Base-by-base conservation (phyloP, 2,113 vertebrate species). In the Uria aalge region DNA sequence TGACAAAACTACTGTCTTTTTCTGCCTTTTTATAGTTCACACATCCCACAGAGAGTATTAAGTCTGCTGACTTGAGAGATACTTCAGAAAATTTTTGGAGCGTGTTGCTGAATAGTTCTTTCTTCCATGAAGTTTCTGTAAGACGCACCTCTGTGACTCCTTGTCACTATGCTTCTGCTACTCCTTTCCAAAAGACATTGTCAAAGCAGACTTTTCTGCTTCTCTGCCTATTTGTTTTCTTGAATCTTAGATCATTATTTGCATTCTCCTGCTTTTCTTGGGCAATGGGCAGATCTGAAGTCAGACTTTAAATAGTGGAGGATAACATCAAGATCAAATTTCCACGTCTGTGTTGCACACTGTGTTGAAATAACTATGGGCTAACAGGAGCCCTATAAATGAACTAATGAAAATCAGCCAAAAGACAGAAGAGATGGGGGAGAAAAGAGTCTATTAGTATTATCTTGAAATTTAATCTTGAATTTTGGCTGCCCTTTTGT, bases 401-500 rank as follows among this genome's bases (percentile, higher is more conserved):
- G 75, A 93, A 32, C 32, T 47, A 77, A 86, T 32, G 59, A 94
- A 94, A 86, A 86, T 80, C 74, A 90, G 68, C 88, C 85, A 93
- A 88, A 90, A 93, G 68, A 47, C 78, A 60, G 41, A 83, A 82
- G 67, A 85, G n/a, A 69, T 22, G 32, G 20, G 47, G n/a, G 26
- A 1, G 0, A 30, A 52, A 88, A 8, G 24, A 53, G 30, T 59
- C 52, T 92, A 71, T 94, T 95, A 92, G 17, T 45, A 79, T 96
- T 95, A 94, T 96, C 92, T 92, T 55, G 92, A 88, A 94, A 96
- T 73, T 78, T 90, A 80, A 88, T 95, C 90, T 80, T 75, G 64
- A 77, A 89, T 88, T 90, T 94, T 96, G 95, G 88, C 92, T 94
- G 88, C 72, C 81, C 84, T 93, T 93, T 88, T 96, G 57, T 95